A percentile compares a stretch with the other conserved stretches of the same genome.
phyloP scores from a whole-genome alignment of 1,140 invertebrate species.

The Bombus breviceps region DNA sequence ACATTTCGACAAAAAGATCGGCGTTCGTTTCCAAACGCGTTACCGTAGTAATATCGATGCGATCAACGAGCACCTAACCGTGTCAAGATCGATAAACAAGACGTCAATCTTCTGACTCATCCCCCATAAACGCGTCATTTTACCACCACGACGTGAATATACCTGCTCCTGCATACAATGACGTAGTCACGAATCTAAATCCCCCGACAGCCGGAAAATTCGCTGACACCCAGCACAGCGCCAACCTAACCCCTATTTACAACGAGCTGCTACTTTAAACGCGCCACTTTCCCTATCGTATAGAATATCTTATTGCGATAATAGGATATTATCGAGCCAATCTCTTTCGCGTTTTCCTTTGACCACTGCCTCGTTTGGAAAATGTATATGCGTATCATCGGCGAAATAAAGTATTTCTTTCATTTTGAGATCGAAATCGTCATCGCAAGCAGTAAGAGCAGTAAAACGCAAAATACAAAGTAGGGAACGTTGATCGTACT shows the following conservation, averaged over 20 bases:
- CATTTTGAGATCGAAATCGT: too few species aligned
- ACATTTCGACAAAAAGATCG: neutral
- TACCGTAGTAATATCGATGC: constrained; percentile 13
- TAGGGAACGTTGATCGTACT: neutral
- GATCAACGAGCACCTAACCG: constrained; percentile 42
- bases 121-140: constrained; percentile 61
- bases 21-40: neutral
- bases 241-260: constrained; percentile 31
- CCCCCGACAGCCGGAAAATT: constrained; percentile 22
- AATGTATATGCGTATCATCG: neutral
- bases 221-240: neutral
- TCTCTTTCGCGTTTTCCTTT: neutral
- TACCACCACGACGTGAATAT: constrained; percentile 26
- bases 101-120: constrained; percentile 70
- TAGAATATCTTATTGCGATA: neutral
- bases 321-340: neutral
- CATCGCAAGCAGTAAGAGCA: neutral
- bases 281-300: neutral
- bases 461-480: neutral
- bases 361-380: neutral
- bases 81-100: constrained; percentile 69
- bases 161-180: constrained; percentile 51
- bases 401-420: neutral
- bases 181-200: constrained; percentile 43
- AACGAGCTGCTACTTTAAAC: neutral